Conservation (phyloP, 1,140 invertebrate genomes). For the Dermatophagoides farinae region DNA sequence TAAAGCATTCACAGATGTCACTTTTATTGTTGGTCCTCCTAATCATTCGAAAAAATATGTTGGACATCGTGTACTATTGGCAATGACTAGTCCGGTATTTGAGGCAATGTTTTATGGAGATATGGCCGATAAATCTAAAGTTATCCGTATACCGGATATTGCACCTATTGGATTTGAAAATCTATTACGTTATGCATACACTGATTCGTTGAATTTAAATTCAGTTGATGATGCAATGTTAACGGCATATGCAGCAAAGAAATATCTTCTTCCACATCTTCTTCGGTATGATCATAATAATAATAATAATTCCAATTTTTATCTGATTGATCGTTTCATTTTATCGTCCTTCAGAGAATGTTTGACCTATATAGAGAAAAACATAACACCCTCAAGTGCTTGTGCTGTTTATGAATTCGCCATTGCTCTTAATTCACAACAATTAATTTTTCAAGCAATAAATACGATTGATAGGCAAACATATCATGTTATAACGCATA, state of each 20-base stretch:
- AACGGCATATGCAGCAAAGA: slow-evolving; percentile 23
- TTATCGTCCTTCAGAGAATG: slow-evolving; percentile 18
- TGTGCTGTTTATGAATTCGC: slow-evolving; percentile 23
- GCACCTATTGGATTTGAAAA: slow-evolving; percentile 24
- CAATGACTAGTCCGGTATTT: slow-evolving; percentile 22
- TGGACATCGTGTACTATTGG: slow-evolving; percentile 22
- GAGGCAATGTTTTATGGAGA: slow-evolving; percentile 24
- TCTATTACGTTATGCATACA: slow-evolving; percentile 21
- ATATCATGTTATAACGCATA: slow-evolving; percentile 21
- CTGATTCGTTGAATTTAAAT: slow-evolving; percentile 20
- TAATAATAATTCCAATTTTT: not conserved
- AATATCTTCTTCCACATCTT: slow-evolving; percentile 22
- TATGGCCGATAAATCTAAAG: slow-evolving; percentile 24
- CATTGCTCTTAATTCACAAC: slow-evolving; percentile 20
- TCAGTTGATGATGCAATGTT: slow-evolving; percentile 23
- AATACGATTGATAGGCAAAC: slow-evolving; percentile 23
- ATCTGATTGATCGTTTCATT: no score
- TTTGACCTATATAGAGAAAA: slow-evolving; percentile 21
- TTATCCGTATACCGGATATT: slow-evolving; percentile 22
- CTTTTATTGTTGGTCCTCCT: slow-evolving; percentile 23
- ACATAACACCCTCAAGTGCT: slow-evolving; percentile 21
- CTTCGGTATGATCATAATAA: slow-evolving; percentile 10
- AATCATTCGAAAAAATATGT: slow-evolving; percentile 22
- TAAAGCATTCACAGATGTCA: slow-evolving; percentile 23
- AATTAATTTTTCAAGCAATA: slow-evolving; percentile 21